phyloP scores from a whole-genome alignment of 1,140 invertebrate genomes.

The Dendrolimus kikuchii region DNA sequence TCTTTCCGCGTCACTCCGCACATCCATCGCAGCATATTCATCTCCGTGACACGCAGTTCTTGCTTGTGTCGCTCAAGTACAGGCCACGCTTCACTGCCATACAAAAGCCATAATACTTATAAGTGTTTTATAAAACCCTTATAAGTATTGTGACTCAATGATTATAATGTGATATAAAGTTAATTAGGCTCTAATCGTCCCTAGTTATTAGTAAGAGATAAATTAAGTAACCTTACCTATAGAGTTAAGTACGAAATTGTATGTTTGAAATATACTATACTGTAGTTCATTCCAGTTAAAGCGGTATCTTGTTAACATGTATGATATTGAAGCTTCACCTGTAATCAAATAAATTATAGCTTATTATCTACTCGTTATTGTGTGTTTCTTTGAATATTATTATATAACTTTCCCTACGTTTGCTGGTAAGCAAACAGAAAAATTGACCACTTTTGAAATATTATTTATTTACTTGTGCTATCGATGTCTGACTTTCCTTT shows the following conservation, averaged over 20 bases:
- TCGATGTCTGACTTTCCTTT: too few relatives aligned
- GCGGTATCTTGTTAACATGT: constrained; percentile 83
- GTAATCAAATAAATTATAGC: constrained; percentile 18
- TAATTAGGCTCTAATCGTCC: background rate
- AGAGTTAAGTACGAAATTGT: constrained; percentile 71
- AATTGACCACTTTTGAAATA: background rate
- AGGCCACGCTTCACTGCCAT: too few relatives aligned
- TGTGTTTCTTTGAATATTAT: background rate
- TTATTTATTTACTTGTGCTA: background rate
- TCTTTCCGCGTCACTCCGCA: too few relatives aligned
- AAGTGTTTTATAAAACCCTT: too few relatives aligned
- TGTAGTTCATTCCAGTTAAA: constrained; percentile 89
- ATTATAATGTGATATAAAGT: too few relatives aligned
- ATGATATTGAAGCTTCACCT: constrained; percentile 86
- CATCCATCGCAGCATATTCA: too few relatives aligned
- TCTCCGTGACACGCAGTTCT: too few relatives aligned
- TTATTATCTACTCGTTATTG: background rate
- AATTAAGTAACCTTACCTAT: constrained; percentile 37
- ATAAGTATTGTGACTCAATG: too few relatives aligned
- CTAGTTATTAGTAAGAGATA: background rate
- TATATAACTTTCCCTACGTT: too few relatives aligned
- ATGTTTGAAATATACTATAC: constrained; percentile 86
- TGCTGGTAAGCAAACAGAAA: too few relatives aligned
- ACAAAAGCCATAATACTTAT: too few relatives aligned
- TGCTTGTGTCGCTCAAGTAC: too few relatives aligned